Conservation (phyloP, 2,797 vertebrate genomes). For the Enteromius paludinosus region DNA sequence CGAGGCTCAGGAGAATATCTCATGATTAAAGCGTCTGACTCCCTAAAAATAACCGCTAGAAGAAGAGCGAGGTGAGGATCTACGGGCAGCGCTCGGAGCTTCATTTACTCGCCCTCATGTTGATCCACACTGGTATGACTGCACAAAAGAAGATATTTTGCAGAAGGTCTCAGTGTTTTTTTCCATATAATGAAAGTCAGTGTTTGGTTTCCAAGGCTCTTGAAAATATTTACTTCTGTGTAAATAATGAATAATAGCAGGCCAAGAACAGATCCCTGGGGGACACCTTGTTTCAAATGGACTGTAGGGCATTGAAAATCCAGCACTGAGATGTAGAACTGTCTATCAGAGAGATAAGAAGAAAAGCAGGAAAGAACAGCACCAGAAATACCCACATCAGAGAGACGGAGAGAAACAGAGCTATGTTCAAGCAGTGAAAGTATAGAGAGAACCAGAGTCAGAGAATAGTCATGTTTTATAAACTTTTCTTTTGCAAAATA, state of each 20-base stretch:
- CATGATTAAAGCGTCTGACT: conserved; percentile 56
- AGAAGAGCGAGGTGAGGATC: conserved; percentile 44
- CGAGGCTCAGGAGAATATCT: conserved; percentile 49
- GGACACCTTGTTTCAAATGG: background rate
- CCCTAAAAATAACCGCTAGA: conserved; percentile 46
- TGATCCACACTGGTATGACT: background rate
- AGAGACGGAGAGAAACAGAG: too few relatives aligned
- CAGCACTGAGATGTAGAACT: background rate
- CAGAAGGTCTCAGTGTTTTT: background rate
- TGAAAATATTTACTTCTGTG: background rate
- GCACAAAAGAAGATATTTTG: background rate
- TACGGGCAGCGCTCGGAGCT: background rate
- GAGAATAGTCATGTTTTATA: background rate
- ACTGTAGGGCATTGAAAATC: background rate
- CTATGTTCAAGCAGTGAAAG: too few relatives aligned
- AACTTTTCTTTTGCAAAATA: background rate
- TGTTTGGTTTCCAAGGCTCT: background rate
- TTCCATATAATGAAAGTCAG: background rate
- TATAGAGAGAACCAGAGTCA: too few relatives aligned
- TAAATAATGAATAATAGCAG: background rate
- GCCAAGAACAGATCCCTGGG: background rate
- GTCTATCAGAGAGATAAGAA: background rate
- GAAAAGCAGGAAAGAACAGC: too few relatives aligned
- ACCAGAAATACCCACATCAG: too few relatives aligned
- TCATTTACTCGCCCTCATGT: background rate